Percentiles rank a stretch among this genome's conserved stretches.
phyloP scores from a whole-genome alignment of 2,888 invertebrate genomes.

The Scaeva pyrastri region DNA sequence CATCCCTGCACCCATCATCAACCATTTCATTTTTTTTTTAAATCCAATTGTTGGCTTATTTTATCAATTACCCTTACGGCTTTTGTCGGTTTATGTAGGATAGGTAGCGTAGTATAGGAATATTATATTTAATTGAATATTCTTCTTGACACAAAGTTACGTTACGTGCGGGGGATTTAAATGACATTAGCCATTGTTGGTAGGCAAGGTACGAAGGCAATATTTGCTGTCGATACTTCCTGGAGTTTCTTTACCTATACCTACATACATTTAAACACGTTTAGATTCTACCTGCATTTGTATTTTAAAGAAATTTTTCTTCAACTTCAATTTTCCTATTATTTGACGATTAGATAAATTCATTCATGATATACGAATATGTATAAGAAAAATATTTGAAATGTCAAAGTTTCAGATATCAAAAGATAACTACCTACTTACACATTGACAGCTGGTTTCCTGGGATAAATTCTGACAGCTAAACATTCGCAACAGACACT shows the following conservation, averaged over 20 bases:
- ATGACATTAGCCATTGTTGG: conserved; percentile 9
- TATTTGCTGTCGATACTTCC: not conserved
- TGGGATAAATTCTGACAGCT: conserved; percentile 15
- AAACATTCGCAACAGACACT: not conserved
- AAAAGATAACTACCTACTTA: not conserved
- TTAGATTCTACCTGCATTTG: not conserved
- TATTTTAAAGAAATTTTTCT: not conserved
- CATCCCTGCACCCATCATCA: not conserved
- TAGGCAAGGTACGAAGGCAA: not conserved
- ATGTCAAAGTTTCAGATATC: conserved; percentile 3
- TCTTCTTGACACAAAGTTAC: conserved; percentile 33
- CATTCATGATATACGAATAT: not conserved
- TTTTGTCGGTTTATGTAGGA: conserved; percentile 5
- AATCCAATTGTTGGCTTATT: conserved; percentile 29
- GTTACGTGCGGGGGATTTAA: conserved; percentile 43
- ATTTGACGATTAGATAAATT: not conserved
- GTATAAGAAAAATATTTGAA: not conserved
- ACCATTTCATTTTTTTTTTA: not conserved
- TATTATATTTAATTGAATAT: conserved; percentile 55
- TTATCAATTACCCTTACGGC: conserved; percentile 37
- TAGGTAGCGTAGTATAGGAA: conserved; percentile 24
- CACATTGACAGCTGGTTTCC: conserved; percentile 3
- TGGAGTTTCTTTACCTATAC: conserved; percentile 23
- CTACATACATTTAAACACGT: not conserved
- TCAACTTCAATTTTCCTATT: not conserved